Evolutionary conservation across 2,888 invertebrate species (phyloP).

Genomic region (Cosmia trapezina): DNA sequence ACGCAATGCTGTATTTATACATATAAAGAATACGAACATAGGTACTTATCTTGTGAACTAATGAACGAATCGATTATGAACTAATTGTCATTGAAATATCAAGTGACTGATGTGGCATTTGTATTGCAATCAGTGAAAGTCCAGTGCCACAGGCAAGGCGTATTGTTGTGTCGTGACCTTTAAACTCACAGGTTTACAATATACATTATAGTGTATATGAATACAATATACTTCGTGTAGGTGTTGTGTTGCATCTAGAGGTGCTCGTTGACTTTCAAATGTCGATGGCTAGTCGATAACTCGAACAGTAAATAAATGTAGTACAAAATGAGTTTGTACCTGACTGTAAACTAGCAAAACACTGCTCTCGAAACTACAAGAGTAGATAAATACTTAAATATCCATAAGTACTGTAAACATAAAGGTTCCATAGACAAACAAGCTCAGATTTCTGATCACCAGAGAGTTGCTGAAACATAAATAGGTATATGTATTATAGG

Average conservation of each 20-base stretch:
- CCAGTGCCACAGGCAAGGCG: constrained; percentile 22
- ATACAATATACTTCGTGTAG: not conserved
- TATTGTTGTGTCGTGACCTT: constrained; percentile 55
- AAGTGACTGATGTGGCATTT: constrained; percentile 44
- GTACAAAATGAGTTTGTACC: constrained; percentile 4
- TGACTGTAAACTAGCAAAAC: not conserved
- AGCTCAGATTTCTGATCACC: not conserved
- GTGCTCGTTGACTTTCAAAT: constrained; percentile 28
- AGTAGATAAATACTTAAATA: not conserved
- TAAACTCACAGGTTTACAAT: constrained; percentile 32
- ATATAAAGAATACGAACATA: constrained; percentile 52
- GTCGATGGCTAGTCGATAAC: constrained; percentile 2
- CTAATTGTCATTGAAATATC: constrained; percentile 45
- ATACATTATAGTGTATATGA: too few relatives aligned
- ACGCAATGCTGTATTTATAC: constrained; percentile 25
- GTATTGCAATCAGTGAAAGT: constrained; percentile 51
- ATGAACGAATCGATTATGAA: constrained; percentile 32
- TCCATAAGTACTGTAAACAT: not conserved
- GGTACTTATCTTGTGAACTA: constrained; percentile 19
- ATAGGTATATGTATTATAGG: not conserved
- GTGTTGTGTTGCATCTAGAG: constrained; percentile 1
- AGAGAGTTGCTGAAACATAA: not conserved
- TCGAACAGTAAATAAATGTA: constrained; percentile 7
- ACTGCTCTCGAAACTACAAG: not conserved
- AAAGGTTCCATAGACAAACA: not conserved